These are phyloP conservation scores for Cyanoderma ruficeps DNA, from an alignment of 2,113 vertebrate species.

Conservation along the genomic window DNA sequence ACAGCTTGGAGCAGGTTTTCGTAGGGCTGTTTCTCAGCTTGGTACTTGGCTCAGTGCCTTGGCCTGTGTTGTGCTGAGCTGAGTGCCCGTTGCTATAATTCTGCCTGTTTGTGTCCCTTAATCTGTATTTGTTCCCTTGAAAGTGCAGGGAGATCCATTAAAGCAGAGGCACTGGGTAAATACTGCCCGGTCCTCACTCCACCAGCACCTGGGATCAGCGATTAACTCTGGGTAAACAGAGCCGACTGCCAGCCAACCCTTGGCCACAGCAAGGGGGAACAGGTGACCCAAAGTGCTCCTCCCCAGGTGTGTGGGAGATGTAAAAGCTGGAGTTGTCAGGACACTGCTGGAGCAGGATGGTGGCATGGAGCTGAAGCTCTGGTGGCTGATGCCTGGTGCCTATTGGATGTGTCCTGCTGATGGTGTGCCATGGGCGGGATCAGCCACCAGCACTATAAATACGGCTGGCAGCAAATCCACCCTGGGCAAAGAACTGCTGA, in stretches of 20 bases:
- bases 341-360: rapidly evolving
- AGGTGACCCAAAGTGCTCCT: background rate
- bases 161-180: conserved; percentile 60
- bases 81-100: conserved; percentile 50
- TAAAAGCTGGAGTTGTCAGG: background rate
- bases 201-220: background rate
- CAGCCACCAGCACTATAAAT: background rate
- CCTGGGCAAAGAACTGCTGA: background rate
- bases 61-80: background rate
- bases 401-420: background rate
- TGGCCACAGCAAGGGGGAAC: background rate
- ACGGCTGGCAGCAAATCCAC: rapidly evolving
- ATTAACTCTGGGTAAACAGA: conserved; percentile 55
- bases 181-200: background rate
- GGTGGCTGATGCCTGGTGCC: no score
- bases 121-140: conserved; percentile 61
- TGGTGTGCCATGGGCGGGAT: background rate
- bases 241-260: background rate
- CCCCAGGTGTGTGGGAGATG: background rate
- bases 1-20: background rate
- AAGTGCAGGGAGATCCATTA: conserved; percentile 38
- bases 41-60: background rate
- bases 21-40: background rate
- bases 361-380: rapidly evolving
- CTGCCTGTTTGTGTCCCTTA: conserved; percentile 45